phyloP scores from a whole-genome alignment of 2,113 vertebrate genomes.

The Sorex araneus region DNA sequence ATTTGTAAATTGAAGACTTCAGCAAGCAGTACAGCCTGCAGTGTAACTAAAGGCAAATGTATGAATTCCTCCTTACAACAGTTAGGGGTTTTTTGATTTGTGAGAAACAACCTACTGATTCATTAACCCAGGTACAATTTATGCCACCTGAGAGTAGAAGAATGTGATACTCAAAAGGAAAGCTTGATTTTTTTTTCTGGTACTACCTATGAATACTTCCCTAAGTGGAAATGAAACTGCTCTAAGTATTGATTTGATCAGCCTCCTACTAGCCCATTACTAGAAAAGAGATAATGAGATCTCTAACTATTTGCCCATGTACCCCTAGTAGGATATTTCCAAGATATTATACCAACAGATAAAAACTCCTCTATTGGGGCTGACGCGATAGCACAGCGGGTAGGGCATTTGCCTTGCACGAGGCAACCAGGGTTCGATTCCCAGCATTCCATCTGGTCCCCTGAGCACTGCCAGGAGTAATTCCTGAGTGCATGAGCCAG shows the following conservation, averaged over 20 bases:
- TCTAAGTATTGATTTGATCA: neutral
- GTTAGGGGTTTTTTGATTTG: neutral
- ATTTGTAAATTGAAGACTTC: neutral
- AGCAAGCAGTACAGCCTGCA: neutral
- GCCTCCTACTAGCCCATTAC: constrained; percentile 4
- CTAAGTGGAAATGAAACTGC: constrained; percentile 20
- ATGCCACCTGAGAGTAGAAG: neutral
- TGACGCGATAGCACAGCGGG: too few relatives aligned
- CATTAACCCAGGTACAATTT: neutral
- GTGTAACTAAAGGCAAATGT: neutral
- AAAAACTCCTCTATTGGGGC: neutral
- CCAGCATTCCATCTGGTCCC: too few relatives aligned
- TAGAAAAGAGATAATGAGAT: neutral
- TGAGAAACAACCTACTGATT: neutral
- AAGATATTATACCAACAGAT: neutral
- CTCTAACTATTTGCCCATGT: neutral
- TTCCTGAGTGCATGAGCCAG: too few relatives aligned
- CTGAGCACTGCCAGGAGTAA: too few relatives aligned
- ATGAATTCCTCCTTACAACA: neutral
- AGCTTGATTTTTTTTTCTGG: neutral
- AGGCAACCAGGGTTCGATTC: too few relatives aligned
- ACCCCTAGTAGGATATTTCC: neutral
- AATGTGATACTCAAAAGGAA: neutral
- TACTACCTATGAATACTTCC: neutral
- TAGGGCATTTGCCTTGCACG: too few relatives aligned